Conservation (phyloP, 2,797 vertebrate genomes). For the Eleutherodactylus coqui region DNA sequence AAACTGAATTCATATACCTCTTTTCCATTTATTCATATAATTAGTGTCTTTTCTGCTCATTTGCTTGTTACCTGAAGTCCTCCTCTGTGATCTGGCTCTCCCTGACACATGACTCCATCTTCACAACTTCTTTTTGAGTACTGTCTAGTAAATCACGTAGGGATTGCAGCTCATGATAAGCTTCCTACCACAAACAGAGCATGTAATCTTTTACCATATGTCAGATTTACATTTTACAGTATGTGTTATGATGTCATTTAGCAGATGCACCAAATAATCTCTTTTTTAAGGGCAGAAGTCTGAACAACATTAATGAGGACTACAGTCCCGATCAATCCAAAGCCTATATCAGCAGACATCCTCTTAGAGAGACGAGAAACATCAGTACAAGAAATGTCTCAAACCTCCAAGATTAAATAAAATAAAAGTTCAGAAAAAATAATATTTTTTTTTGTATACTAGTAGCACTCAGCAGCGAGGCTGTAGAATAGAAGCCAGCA, state of each 20-base stretch:
- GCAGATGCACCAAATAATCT: constrained; percentile 15
- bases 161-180: constrained; percentile 66
- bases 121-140: constrained; percentile 68
- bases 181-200: constrained; percentile 67
- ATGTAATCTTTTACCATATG: constrained; percentile 17
- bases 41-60: neutral
- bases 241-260: neutral
- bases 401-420: neutral
- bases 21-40: neutral
- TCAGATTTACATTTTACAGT: constrained; percentile 6
- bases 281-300: neutral
- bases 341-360: neutral
- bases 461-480: neutral
- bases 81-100: constrained; percentile 67
- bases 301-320: neutral
- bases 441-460: neutral
- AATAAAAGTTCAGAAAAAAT: neutral
- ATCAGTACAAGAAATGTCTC: neutral
- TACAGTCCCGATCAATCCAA: neutral
- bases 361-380: neutral
- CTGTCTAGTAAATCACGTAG: constrained; percentile 64
- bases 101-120: constrained; percentile 62
- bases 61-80: constrained; percentile 69
- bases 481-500: neutral
- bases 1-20: neutral